Conservation (phyloP, 2,113 vertebrate genomes). For the Eurypyga helias region DNA sequence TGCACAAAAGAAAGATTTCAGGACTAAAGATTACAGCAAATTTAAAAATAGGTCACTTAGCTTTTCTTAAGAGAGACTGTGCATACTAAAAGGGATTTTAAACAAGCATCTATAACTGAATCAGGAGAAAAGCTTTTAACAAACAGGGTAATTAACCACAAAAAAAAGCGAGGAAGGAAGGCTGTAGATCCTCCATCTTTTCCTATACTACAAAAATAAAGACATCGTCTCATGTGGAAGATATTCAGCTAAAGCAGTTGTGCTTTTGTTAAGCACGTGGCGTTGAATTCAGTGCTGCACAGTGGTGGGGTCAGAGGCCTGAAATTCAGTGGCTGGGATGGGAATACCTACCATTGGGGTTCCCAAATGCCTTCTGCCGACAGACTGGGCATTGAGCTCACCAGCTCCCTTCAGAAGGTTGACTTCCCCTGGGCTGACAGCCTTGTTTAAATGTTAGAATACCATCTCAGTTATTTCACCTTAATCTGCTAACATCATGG, state of each 20-base stretch:
- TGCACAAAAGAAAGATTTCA: neutral
- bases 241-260: neutral
- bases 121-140: conserved; percentile 12
- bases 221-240: neutral
- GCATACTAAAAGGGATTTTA: neutral
- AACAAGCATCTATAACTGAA: neutral
- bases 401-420: neutral
- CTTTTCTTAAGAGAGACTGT: neutral
- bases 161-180: neutral
- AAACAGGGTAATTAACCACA: neutral
- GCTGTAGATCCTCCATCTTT: neutral
- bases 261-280: neutral
- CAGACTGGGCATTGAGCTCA: neutral
- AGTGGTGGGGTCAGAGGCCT: neutral
- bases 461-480: neutral
- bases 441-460: neutral
- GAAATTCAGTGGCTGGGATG: neutral
- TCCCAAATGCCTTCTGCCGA: neutral
- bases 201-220: neutral
- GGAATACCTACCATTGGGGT: accelerated
- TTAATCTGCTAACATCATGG: neutral
- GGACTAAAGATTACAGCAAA: neutral
- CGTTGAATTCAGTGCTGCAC: neutral
- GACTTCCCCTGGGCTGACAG: neutral
- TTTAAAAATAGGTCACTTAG: neutral